A percentile compares a stretch with the other conserved stretches of the same genome.
Conservation (phyloP, 2,888 invertebrate genomes). For the Bhutanitis thaidina region DNA sequence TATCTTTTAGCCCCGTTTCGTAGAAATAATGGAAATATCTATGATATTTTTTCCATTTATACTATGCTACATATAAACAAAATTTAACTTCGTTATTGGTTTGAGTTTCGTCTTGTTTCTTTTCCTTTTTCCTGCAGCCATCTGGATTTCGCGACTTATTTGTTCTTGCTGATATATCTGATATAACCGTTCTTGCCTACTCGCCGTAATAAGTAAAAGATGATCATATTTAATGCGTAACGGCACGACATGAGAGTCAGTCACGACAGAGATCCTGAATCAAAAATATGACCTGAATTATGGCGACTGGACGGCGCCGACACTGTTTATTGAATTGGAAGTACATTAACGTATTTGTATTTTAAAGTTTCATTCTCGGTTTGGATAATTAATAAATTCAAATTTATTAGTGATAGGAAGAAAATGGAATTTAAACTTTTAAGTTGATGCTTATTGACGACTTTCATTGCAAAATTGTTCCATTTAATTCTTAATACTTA, state of each 20-base stretch:
- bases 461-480: no score
- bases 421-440: no score
- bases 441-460: no score
- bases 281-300: constrained; percentile 59
- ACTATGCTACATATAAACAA: no score
- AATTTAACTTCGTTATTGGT: no score
- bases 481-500: no score
- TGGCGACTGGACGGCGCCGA: constrained; percentile 56
- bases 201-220: constrained; percentile 18
- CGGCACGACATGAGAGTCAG: constrained; percentile 33
- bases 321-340: constrained; percentile 29
- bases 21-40: no score
- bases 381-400: no score
- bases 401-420: no score
- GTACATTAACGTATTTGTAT: constrained; percentile 5
- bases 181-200: constrained; percentile 7
- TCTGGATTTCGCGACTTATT: constrained; percentile 13
- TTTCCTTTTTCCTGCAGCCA: background rate
- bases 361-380: background rate
- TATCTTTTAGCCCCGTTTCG: no score
- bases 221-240: constrained; percentile 20
- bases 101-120: no score
- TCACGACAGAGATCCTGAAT: constrained; percentile 59
- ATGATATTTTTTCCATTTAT: no score
- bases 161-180: constrained; percentile 18